Base-by-base conservation (phyloP, 1,140 invertebrate species). In the Drosophila bocki region DNA sequence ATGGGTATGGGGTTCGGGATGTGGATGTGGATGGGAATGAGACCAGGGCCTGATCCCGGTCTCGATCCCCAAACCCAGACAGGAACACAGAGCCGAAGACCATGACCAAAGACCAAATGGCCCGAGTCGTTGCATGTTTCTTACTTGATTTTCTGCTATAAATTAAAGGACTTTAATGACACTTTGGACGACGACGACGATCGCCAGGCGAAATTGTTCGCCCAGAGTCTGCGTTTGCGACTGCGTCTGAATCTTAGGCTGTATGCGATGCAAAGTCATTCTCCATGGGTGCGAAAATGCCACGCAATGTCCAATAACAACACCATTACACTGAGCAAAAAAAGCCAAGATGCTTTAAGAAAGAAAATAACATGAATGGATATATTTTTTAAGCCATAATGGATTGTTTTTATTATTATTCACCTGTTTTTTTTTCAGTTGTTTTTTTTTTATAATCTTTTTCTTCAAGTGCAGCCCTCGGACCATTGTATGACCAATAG, bases 131-230 rank as follows among this genome's bases (percentile, higher is more conserved):
- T 85, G 85, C 85, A 88, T 88, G 85, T 88, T 88, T 88, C 85
- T 88, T 88, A 76, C 85, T 88, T 88, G 85, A 88, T 88, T 88
- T 88, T 88, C 85, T 90, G 85, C 85, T 90, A 88, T 88, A 88
- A 88, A 88, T 88, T 88, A 88, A 88, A 88, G 85, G 85, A 90
- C 85, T 88, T 88, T 88, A 88, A 88, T 88, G 85, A 88, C 85
- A 88, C 85, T 88, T 88, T 84, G 78, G 81, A 90, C 80, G 85
- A 67, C 45, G 45, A 48, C 78, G 80, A 70, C 79, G 84, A 90
- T 84, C 85, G 72, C 85, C 82, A 76, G 64, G 82, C 78, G 85
- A 88, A 54, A 88, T 90, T 84, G 85, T 90, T 88, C 68, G 82
- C 60, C 58, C 42, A 54, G 53, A 39, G 53, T 54, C 53, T 75